Base-by-base conservation (phyloP, 2,888 invertebrate genomes). In the Polyommatus iphigenia region DNA sequence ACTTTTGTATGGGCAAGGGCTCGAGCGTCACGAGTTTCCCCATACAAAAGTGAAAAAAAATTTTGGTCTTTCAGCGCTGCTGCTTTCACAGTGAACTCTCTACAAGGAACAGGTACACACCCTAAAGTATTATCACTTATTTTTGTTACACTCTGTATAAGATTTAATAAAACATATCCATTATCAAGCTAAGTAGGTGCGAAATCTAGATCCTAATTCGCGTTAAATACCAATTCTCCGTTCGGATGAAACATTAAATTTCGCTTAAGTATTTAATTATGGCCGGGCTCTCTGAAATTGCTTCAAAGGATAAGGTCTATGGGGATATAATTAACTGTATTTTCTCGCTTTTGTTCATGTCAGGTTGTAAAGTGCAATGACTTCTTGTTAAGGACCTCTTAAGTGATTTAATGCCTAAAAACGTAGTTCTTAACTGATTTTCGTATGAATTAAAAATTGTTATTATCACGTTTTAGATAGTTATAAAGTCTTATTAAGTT, bases 261-360 rank as follows among this genome's bases (percentile, higher is more conserved):
- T 76, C 71, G 54, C 62, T 71, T 79, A 78, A 77, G 78, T 62
- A 78, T 80, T 80, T 81, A 81, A 81, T 81, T 81, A 81, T 81
- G 78, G 72, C 79, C 77, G 77, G 78, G 73, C 76, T 72, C 67
- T 15, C 29, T 62, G 29, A 32, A 32, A 79, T 78, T n/a, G 62
- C 57, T 77, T 76, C 62, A 78, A 80, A 79, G 77, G 81, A 80
- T 81, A 76, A 78, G 78, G 79, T 77, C 80, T 77, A 78, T 75
- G 76, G 76, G 50, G 80, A 79, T 78, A 76, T 81, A 81, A 81
- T 81, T 81, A 82, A 78, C 77, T 77, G 79, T 81, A 80, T 82
- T 75, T 41, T 62, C 29, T 41, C 20, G 24, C 54, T 41, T 24
- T 73, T 29, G 59, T 76, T 46, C 62, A n/a, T 29, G n/a, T 41